phyloP scores from a whole-genome alignment of 2,113 vertebrate species.

The Glaucidium brasilianum region DNA sequence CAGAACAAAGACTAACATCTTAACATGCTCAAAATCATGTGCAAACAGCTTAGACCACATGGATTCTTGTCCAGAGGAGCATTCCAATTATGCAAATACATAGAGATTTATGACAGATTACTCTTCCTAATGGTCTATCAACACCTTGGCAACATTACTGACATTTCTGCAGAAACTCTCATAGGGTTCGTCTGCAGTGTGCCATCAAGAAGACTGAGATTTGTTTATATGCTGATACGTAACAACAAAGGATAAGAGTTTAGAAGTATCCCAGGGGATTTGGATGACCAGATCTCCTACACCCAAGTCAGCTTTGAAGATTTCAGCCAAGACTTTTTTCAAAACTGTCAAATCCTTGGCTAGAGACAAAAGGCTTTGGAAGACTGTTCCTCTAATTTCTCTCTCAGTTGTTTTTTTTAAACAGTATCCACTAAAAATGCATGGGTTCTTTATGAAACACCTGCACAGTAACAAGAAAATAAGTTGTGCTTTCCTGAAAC shows the following conservation, averaged over 20 bases:
- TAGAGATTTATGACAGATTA: background rate
- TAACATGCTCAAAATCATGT: background rate
- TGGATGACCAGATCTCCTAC: background rate
- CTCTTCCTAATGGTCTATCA: background rate
- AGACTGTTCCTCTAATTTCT: background rate
- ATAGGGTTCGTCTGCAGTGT: background rate
- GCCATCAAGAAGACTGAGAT: background rate
- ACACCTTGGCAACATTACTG: background rate
- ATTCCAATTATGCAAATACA: conserved; percentile 36
- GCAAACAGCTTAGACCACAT: background rate
- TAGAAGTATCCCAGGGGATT: background rate
- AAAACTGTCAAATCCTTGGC: conserved; percentile 18
- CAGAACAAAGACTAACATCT: conserved; percentile 1
- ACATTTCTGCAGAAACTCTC: conserved; percentile 9
- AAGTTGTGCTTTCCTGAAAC: background rate
- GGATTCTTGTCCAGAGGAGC: background rate
- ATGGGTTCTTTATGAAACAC: background rate
- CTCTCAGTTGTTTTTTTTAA: background rate
- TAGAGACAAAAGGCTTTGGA: background rate
- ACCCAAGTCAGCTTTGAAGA: background rate
- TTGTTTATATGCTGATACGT: background rate
- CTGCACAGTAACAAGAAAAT: background rate
- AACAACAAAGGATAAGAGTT: conserved; percentile 20
- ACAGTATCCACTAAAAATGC: background rate
- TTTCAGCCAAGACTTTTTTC: background rate